Base-by-base conservation (phyloP, 2,113 vertebrate genomes). In the Lethenteron reissneri region DNA sequence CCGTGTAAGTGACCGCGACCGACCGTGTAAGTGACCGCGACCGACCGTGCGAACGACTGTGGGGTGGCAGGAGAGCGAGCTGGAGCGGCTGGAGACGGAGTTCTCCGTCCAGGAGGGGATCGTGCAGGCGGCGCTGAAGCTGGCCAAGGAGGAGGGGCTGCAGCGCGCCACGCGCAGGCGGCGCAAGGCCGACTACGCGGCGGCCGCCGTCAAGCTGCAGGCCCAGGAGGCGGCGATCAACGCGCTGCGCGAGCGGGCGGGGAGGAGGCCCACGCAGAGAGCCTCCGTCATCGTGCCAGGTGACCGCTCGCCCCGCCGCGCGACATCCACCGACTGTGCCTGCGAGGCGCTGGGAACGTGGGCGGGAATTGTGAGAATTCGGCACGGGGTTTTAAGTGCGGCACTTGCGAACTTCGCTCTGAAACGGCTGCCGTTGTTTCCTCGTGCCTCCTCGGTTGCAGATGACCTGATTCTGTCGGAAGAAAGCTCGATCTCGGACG, bases 81-180 rank as follows among this genome's bases (percentile, higher is more conserved):
- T 99, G 73, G 86, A 88, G 77, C 85, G 89, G 74, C 75, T 99
- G 79, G 91, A 99, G 78, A 86, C 87, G 79, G 86, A 82, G 75
- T 94, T 95, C 73, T 79, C 89, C 15, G 84, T 97, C 74, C 94
- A 97, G 78, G 88, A 90, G 76, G 92, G 94, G 78, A 82, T 97
- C 56, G 87, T 95, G 25, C 91, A 99, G 80, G 91, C 94, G 8
- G 87, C 86, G 1, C 83, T 85, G 78, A 95, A 90, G 78, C 81
- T 99, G 14, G 83, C 88, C 72, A 81, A 17, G 0, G 92, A 96
- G 77, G 80, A 79, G 1, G 92, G 96, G 73, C 80, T 95, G 17
- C 80, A 83, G 75, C 96, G 96, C 80, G 96, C 89, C 0, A 86
- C 92, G 74, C 97, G 84, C 81, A 96, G 86, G 73, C 95, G 92